Evolutionary conservation across 1,140 invertebrate genomes (phyloP).

Genomic region (Oedothorax gibbosus): DNA sequence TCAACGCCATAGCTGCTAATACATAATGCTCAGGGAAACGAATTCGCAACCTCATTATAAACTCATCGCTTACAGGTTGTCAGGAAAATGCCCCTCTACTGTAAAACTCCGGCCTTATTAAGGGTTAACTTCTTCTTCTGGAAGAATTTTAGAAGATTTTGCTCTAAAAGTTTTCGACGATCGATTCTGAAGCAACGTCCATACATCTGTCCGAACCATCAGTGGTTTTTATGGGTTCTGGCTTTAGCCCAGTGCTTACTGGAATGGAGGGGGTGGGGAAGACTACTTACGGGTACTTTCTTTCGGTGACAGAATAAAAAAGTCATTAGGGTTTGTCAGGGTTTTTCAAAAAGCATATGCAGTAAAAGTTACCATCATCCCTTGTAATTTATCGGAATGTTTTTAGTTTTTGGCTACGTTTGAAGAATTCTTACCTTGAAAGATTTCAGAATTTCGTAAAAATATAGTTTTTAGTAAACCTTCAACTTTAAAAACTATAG

Average conservation of each 20-base stretch:
- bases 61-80: constrained; percentile 6
- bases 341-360: too few relatives aligned
- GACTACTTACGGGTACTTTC: background rate
- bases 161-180: background rate
- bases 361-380: too few relatives aligned
- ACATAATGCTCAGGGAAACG: too few relatives aligned
- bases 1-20: too few relatives aligned
- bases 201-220: constrained; percentile 6
- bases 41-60: background rate
- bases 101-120: background rate
- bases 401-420: too few relatives aligned
- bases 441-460: too few relatives aligned
- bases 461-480: too few relatives aligned
- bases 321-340: background rate
- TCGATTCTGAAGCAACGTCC: background rate
- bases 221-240: background rate
- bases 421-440: too few relatives aligned
- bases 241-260: background rate
- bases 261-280: background rate
- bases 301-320: background rate
- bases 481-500: too few relatives aligned
- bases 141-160: background rate
- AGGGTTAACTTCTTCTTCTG: background rate
- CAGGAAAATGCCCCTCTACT: background rate
- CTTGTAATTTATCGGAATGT: too few relatives aligned